These are phyloP conservation scores for Macrotrachela quadricornifera DNA, from an alignment of 1,140 invertebrate species.

Conservation along the genomic window DNA sequence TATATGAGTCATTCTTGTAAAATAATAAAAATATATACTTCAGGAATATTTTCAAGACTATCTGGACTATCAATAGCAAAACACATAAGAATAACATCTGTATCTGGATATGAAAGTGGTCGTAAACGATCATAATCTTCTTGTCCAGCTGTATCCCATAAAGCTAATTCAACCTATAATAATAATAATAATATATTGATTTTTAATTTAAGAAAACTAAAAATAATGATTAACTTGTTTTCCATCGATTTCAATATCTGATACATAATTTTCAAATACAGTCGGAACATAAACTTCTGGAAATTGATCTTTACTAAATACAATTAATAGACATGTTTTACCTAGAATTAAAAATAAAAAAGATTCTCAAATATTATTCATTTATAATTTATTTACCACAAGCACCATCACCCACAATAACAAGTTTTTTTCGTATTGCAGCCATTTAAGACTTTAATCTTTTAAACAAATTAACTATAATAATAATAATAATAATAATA, in stretches of 20 bases:
- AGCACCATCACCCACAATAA: conserved; percentile 95
- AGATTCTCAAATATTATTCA: background rate
- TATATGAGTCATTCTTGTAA: too few relatives aligned
- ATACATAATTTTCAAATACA: conserved; percentile 95
- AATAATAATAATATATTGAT: conserved; percentile 1
- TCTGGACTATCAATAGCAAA: conserved; percentile 91
- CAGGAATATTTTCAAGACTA: conserved; percentile 68
- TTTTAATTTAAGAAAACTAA: conserved; percentile 19
- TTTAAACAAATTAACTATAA: too few relatives aligned
- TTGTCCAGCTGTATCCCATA: conserved; percentile 91
- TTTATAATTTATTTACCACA: conserved; percentile 42
- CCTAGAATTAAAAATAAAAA: background rate
- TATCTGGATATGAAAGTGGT: conserved; percentile 82
- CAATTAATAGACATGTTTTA: conserved; percentile 89
- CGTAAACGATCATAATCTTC: conserved; percentile 83
- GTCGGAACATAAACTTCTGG: conserved; percentile 95
- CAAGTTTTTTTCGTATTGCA: conserved; percentile 92
- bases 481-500: too few relatives aligned
- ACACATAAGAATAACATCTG: conserved; percentile 90
- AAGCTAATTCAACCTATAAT: conserved; percentile 51
- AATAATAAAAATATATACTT: background rate
- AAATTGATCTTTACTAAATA: conserved; percentile 95
- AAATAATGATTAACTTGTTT: conserved; percentile 44
- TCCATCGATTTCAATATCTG: conserved; percentile 83
- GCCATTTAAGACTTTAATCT: conserved; percentile 46